Base-by-base conservation (phyloP, 1,140 invertebrate genomes). In the Drosophila triauraria region DNA sequence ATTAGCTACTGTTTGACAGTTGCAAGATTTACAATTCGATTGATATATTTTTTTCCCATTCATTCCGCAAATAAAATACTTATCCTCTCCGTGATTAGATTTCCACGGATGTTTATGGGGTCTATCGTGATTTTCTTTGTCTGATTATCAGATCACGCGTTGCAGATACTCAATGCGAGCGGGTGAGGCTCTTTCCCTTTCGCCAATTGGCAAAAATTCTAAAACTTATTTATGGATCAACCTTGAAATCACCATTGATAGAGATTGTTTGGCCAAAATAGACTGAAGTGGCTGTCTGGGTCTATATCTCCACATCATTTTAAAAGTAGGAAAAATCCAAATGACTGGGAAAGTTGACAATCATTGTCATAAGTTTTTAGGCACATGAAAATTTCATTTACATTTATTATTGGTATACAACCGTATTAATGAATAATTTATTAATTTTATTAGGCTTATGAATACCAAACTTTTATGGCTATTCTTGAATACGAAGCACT, bases 171-270 rank as follows among this genome's bases (percentile, higher is more conserved):
- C 43, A 53, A 54, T 38, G 42, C 4, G 42, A 10, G 27, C 47
- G 42, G n/a, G 42, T 20, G 35, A 30, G n/a, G 20, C 57, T 54
- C 57, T 54, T 54, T 56, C 38, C 25, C 27, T 47, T 42, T 46
- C 15, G 32, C 23, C 40, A 40, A 63, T 54, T 63, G 44, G 17
- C 23, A 13, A 48, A 67, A 51, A 44, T 30, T 10, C 20, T 70
- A 53, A 51, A 58, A 27, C 5, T 61, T 70, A 78, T 78, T 78
- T 78, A 78, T 78, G 32, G 32, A 9, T 4, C 6, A 62, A 58
- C 65, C 56, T 78, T 62, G 65, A 78, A 71, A 44, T 58, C 23
- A 15, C 40, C 2, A 17, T 12, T 38, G 6, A 23, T 13, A 40
- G 30, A 54, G 27, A 44, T 61, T 78, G 20, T 57, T 42, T 40